Percentiles rank a stretch among this genome's conserved stretches.
These are phyloP conservation scores for Euwallacea similis DNA, from an alignment of 1,140 invertebrate genomes.

Conservation along the genomic window DNA sequence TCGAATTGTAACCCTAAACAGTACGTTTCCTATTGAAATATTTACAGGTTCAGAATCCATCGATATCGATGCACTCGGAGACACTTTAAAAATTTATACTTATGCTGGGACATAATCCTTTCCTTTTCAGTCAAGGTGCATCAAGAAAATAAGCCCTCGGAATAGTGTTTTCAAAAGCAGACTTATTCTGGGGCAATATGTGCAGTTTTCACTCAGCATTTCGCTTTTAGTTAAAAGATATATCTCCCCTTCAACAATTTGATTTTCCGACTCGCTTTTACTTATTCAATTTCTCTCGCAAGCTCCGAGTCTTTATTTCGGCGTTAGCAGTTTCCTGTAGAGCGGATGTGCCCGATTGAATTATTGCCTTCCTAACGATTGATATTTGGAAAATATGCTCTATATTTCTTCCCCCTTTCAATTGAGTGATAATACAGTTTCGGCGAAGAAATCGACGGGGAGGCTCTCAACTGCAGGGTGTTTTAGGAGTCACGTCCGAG, in stretches of 20 bases:
- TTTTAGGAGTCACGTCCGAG: background rate
- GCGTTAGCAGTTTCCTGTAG: conserved; percentile 2
- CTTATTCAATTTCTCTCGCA: background rate
- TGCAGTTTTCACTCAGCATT: background rate
- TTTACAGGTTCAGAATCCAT: background rate
- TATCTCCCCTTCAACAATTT: background rate
- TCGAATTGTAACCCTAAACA: background rate
- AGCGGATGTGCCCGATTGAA: conserved; percentile 5
- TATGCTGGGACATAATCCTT: background rate
- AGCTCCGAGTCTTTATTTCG: conserved; percentile 3
- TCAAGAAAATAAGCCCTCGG: background rate
- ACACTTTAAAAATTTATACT: background rate
- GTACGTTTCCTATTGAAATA: background rate
- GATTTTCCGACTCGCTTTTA: conserved; percentile 1
- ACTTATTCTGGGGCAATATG: background rate
- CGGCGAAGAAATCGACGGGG: background rate
- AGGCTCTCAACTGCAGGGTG: background rate
- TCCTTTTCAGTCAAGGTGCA: background rate
- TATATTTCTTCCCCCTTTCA: background rate
- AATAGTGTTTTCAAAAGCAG: background rate
- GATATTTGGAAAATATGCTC: conserved; percentile 8
- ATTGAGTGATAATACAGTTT: background rate
- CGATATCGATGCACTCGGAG: background rate
- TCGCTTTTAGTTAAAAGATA: background rate
- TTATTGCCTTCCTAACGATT: conserved; percentile 2